Conservation (phyloP, 2,797 vertebrate species). For the Periparus ater region DNA sequence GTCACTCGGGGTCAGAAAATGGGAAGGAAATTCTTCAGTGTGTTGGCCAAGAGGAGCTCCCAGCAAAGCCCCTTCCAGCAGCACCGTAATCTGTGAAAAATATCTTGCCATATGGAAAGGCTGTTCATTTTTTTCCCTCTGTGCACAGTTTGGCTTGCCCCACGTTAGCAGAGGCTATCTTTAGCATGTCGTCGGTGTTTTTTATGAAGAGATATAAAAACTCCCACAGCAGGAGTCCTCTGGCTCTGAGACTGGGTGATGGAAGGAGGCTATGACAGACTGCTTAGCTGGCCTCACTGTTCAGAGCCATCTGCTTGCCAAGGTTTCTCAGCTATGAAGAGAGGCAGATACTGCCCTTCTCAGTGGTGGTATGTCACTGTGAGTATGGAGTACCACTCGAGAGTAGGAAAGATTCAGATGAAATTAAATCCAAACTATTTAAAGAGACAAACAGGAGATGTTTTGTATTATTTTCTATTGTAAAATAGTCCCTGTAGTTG, state of each 20-base stretch:
- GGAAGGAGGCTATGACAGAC: conserved; percentile 43
- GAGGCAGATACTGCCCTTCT: conserved; percentile 9
- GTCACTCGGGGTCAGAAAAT: neutral
- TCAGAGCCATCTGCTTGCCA: conserved; percentile 54
- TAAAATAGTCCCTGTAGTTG: neutral
- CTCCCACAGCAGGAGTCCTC: conserved; percentile 32
- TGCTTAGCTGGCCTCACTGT: neutral
- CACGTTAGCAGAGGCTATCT: conserved; percentile 45
- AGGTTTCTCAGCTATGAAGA: conserved; percentile 2
- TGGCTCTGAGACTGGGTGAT: conserved; percentile 35
- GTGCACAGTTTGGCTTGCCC: neutral
- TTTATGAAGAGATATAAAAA: conserved; percentile 56
- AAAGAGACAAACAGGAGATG: neutral
- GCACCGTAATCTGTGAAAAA: neutral
- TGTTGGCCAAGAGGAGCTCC: neutral
- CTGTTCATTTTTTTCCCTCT: conserved; percentile 46
- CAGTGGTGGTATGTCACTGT: neutral
- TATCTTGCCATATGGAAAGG: conserved; percentile 29
- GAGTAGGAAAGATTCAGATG: neutral
- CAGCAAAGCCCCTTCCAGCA: neutral
- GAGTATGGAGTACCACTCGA: neutral
- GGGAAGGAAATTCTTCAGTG: neutral
- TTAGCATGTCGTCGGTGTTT: conserved; percentile 3
- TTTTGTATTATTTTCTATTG: neutral
- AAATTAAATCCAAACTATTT: neutral